phyloP scores from a whole-genome alignment of 1,140 invertebrate species.

The Ceratosolen solmsi region DNA sequence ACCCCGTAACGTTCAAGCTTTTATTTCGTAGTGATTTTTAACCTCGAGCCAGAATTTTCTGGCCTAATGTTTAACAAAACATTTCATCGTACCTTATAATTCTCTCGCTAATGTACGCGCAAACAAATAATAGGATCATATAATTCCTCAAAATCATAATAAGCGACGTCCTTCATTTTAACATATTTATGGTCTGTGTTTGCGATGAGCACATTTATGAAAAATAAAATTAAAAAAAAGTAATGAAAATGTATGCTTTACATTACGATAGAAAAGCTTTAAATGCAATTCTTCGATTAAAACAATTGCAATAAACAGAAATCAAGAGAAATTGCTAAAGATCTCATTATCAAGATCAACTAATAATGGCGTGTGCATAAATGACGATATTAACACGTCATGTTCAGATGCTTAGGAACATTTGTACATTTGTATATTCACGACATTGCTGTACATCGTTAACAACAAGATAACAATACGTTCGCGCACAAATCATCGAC shows the following conservation, averaged over 20 bases:
- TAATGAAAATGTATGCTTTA: too few species aligned
- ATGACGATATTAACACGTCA: background rate
- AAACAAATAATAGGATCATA: background rate
- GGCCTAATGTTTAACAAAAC: background rate
- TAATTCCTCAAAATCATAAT: background rate
- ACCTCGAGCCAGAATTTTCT: background rate
- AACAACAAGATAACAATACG: background rate
- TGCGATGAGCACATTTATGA: background rate
- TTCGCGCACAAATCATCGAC: too few species aligned
- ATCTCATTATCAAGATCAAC: background rate
- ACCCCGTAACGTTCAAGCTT: too few species aligned
- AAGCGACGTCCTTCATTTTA: background rate
- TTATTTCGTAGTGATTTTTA: too few species aligned
- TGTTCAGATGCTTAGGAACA: background rate
- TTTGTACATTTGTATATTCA: background rate
- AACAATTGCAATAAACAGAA: too few species aligned
- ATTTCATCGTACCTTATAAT: background rate
- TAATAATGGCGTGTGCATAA: background rate
- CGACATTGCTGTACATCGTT: background rate
- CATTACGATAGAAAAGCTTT: background rate
- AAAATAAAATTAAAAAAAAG: too few species aligned
- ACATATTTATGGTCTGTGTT: background rate
- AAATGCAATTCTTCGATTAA: background rate
- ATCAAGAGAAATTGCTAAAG: background rate
- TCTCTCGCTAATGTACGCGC: background rate